Evolutionary conservation across 2,797 vertebrate species (phyloP).

Genomic region (Premnoplex brunnescens): DNA sequence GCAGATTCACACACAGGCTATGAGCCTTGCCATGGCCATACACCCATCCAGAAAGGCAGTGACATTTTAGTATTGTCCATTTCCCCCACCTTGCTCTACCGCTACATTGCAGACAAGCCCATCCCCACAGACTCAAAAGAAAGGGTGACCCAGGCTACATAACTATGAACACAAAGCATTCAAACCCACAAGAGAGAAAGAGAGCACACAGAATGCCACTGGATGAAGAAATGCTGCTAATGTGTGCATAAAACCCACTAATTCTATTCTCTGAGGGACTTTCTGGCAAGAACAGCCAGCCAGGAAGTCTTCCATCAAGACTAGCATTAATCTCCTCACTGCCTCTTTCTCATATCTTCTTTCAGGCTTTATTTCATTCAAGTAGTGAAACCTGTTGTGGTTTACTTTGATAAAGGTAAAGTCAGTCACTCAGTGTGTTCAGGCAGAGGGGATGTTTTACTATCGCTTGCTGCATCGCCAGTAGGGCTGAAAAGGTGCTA

Average conservation of each 20-base stretch:
- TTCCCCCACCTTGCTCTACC: background rate
- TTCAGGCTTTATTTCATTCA: constrained; percentile 64
- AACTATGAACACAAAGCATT: rapidly evolving
- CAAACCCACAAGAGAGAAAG: background rate
- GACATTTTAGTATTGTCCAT: background rate
- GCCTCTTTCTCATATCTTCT: constrained; percentile 34
- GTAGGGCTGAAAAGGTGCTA: constrained; percentile 25
- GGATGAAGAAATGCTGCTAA: background rate
- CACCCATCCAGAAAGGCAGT: background rate
- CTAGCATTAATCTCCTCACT: background rate
- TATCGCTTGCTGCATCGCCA: background rate
- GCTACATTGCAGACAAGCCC: background rate
- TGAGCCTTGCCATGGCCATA: background rate
- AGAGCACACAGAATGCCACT: background rate
- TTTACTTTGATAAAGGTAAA: constrained; percentile 59
- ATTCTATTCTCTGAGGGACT: background rate
- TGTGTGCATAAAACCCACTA: background rate
- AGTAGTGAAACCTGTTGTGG: constrained; percentile 65
- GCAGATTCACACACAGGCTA: background rate
- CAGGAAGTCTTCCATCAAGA: constrained; percentile 29
- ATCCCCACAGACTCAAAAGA: background rate
- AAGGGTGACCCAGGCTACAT: background rate
- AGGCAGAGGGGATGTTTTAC: background rate
- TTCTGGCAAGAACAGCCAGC: constrained; percentile 7
- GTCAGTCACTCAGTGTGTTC: constrained; percentile 1